Evolutionary conservation across 2,113 vertebrate genomes (phyloP).

Genomic region (Boulengeromyrus knoepffleri): DNA sequence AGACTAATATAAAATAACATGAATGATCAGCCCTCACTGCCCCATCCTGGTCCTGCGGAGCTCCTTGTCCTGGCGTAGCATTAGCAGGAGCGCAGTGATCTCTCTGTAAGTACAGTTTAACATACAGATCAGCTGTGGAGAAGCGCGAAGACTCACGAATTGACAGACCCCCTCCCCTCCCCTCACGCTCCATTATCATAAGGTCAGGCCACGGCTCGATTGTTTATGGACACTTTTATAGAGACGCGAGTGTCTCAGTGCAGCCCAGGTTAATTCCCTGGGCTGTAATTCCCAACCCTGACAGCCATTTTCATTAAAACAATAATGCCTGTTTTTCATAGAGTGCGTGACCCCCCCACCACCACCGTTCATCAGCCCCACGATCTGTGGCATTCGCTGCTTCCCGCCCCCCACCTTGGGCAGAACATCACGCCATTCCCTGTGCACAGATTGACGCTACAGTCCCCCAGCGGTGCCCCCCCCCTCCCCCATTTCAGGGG

Average conservation of each 20-base stretch:
- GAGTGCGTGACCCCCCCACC: not conserved
- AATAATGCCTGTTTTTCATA: not conserved
- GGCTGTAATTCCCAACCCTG: not conserved
- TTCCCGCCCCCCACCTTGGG: not conserved
- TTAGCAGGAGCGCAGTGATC: not conserved
- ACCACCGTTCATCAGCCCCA: not conserved
- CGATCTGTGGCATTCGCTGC: not conserved
- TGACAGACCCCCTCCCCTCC: not conserved
- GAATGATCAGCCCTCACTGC: not conserved
- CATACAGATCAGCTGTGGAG: not conserved
- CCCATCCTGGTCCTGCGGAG: not conserved
- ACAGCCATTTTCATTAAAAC: conserved; percentile 14
- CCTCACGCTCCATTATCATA: not conserved
- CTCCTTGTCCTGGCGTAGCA: not conserved
- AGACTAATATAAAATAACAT: not conserved
- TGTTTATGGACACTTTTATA: conserved; percentile 2
- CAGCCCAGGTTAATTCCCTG: not conserved
- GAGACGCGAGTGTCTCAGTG: not conserved
- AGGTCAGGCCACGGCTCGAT: not conserved
- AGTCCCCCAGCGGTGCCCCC: not conserved
- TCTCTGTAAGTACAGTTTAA: not conserved
- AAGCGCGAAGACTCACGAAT: not conserved
- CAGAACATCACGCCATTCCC: not conserved
- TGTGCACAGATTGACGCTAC: not conserved
- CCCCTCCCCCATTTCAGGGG: not conserved